A percentile compares a stretch with the other conserved stretches of the same genome.
Evolutionary conservation across 2,113 vertebrate genomes (phyloP).

Genomic region (cat (Felis catus)): F.catus_Fca126_mat1.0 CM031418.1:119728501-119729000

Average conservation of each 20-base stretch:
- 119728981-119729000: neutral
- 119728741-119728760: conserved; percentile 48
- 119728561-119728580: conserved; percentile 56
- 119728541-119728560: conserved; percentile 28
- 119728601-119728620: conserved; percentile 71
- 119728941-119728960: neutral
- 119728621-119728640: conserved; percentile 69
- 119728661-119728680: conserved; percentile 56
- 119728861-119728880: neutral
- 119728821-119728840: neutral
- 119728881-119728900: neutral
- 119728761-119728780: conserved; percentile 58
- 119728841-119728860: neutral
- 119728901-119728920: neutral
- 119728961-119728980: neutral
- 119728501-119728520: conserved; percentile 60
- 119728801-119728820: conserved; percentile 45
- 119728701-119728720: conserved; percentile 49
- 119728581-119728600: conserved; percentile 43
- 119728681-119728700: conserved; percentile 63
- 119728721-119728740: conserved; percentile 11
- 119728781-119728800: conserved; percentile 40
- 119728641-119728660: conserved; percentile 57
- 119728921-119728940: neutral
- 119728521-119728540: conserved; percentile 49